Evolutionary conservation across 2,888 invertebrate genomes (phyloP).

Genomic region (Dynastes grantii): DNA sequence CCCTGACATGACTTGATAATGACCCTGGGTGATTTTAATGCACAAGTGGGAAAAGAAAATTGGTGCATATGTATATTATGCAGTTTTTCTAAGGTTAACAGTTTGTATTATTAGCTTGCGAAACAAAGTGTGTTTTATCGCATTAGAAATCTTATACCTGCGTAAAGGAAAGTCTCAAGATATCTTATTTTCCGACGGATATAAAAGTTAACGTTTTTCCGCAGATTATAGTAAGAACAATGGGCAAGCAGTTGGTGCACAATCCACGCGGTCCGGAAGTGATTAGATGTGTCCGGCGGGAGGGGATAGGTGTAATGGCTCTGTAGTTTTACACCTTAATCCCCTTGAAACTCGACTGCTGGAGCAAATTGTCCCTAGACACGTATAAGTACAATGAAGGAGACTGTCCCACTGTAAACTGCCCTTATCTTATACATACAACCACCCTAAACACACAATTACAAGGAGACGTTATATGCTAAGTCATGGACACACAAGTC

Average conservation of each 20-base stretch:
- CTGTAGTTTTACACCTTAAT: constrained; percentile 67
- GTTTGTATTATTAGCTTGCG: too few relatives aligned
- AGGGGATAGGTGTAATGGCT: constrained; percentile 56
- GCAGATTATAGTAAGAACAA: constrained; percentile 32
- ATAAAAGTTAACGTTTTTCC: constrained; percentile 38
- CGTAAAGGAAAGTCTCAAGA: neutral
- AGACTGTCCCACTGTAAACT: constrained; percentile 59
- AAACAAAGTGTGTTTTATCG: too few relatives aligned
- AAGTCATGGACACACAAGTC: constrained; percentile 44
- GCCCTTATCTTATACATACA: constrained; percentile 60
- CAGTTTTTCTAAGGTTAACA: too few relatives aligned
- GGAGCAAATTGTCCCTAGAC: constrained; percentile 67
- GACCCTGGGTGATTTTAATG: too few relatives aligned
- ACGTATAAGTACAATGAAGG: constrained; percentile 67
- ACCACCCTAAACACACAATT: constrained; percentile 55
- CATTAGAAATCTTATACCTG: too few relatives aligned
- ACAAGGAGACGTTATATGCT: constrained; percentile 53
- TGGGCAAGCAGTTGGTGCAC: constrained; percentile 23
- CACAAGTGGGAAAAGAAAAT: too few relatives aligned
- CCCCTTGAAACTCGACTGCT: constrained; percentile 62
- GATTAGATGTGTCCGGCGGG: constrained; percentile 57
- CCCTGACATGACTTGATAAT: too few relatives aligned
- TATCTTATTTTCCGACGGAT: neutral
- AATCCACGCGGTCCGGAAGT: constrained; percentile 50
- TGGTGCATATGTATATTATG: too few relatives aligned